phyloP scores from a whole-genome alignment of 2,888 invertebrate species.

The Polylopha cassiicola region DNA sequence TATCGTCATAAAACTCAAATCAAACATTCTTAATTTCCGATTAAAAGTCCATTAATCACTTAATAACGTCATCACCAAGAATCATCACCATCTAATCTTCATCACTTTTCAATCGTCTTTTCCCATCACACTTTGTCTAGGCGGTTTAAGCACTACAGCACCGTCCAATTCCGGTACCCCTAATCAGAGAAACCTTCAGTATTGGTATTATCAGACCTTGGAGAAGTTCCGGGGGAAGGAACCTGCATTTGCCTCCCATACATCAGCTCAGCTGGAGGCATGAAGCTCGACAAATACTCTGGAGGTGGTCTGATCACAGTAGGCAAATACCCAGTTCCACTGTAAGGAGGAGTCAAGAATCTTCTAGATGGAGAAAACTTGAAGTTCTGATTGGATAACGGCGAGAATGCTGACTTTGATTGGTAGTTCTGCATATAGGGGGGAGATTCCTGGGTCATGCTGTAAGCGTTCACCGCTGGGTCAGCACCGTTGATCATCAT shows the following conservation, averaged over 20 bases:
- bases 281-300: conserved; percentile 64
- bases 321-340: conserved; percentile 88
- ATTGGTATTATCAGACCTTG: conserved; percentile 71
- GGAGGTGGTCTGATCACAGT: conserved; percentile 82
- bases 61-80: no score
- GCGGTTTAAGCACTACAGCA: conserved; percentile 31
- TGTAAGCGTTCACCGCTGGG: conserved; percentile 48
- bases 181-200: conserved; percentile 73
- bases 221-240: conserved; percentile 69
- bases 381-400: conserved; percentile 79
- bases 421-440: conserved; percentile 70
- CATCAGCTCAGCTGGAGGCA: conserved; percentile 69
- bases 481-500: conserved; percentile 84
- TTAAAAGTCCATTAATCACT: no score
- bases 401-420: conserved; percentile 87
- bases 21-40: no score
- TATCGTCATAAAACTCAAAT: no score
- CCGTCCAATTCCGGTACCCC: conserved; percentile 44
- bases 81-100: no score
- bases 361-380: conserved; percentile 83
- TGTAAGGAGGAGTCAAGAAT: conserved; percentile 88
- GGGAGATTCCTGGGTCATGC: conserved; percentile 61
- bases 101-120: no score
- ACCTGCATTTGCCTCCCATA: conserved; percentile 66
- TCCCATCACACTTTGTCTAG: no score